Base-by-base conservation (phyloP, 2,888 invertebrate genomes). In the Drosophila suboccidentalis region DNA sequence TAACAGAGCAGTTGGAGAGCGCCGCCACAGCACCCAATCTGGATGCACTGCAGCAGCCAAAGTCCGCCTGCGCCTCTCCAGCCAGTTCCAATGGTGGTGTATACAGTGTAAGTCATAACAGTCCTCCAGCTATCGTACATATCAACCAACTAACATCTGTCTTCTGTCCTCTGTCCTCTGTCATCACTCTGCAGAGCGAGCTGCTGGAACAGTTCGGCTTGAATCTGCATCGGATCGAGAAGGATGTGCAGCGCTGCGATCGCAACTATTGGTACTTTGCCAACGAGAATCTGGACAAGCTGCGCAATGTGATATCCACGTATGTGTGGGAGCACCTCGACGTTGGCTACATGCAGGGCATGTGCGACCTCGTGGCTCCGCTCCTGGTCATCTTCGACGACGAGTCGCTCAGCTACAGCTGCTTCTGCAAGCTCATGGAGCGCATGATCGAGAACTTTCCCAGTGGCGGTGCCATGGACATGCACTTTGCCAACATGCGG, bases 311-410 rank as follows among this genome's bases (percentile, higher is more conserved):
- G 61, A 98, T 99, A 96, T 98, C 98, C 59, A 90, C 88, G 54
- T 98, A 98, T 92, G 98, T 99, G 3, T 98, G 98, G 97, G 97
- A 98, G 91, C 97, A 98, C 91, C 93, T 99, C 79, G 98, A 98
- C 53, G 95, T 96, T 39, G 98, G 98, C 11, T 99, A 99, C 93
- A 97, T 98, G 95, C 98, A 98, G 93, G 98, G 98, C 85, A 99
- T 98, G 98, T 98, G 98, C 92, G 98, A 98, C 93, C 94, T 99
- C 68, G 97, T 96, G 0, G 98, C 98, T 0, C 98, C 98, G 0
- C 93, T 99, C 1, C 94, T 99, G 19, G 98, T 98, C 15, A 96
- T 97, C 89, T 96, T 98, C 93, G 96, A 97, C 90, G 98, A 99
- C 91, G 98, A 98, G 92, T 96, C 97, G 0, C 93, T 96, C 11